A percentile compares a stretch with the other conserved stretches of the same genome.
Conservation (phyloP, 2,888 invertebrate species). For the Dorcus hopei region DNA sequence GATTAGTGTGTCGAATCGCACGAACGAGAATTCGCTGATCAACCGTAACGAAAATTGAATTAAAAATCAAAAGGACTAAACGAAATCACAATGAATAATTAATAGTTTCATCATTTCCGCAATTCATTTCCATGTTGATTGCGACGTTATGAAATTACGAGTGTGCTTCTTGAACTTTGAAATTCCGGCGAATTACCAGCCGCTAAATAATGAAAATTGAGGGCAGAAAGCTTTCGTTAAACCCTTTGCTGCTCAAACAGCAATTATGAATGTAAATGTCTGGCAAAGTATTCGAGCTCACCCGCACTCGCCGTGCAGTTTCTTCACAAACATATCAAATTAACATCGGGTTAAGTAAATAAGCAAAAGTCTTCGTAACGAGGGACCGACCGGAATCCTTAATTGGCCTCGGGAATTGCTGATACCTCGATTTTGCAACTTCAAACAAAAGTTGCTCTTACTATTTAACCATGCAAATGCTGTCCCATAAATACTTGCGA, state of each 20-base stretch:
- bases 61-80: too few species aligned
- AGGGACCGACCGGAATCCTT: not conserved
- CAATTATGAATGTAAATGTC: slow-evolving; percentile 1
- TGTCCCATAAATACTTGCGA: not conserved
- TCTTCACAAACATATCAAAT: slow-evolving; percentile 2
- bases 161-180: too few species aligned
- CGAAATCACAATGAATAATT: too few species aligned
- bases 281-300: not conserved
- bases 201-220: not conserved
- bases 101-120: too few species aligned
- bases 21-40: too few species aligned
- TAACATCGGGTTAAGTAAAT: slow-evolving; percentile 3
- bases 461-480: not conserved
- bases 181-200: too few species aligned
- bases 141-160: too few species aligned
- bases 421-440: not conserved
- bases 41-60: too few species aligned
- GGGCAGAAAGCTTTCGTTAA: not conserved
- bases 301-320: not conserved
- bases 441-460: not conserved
- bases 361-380: not conserved
- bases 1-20: too few species aligned
- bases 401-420: not conserved
- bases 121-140: too few species aligned
- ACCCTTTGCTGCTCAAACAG: not conserved